phyloP scores from a whole-genome alignment of 1,140 invertebrate species.

The Brachionus asplanchnoidis region DNA sequence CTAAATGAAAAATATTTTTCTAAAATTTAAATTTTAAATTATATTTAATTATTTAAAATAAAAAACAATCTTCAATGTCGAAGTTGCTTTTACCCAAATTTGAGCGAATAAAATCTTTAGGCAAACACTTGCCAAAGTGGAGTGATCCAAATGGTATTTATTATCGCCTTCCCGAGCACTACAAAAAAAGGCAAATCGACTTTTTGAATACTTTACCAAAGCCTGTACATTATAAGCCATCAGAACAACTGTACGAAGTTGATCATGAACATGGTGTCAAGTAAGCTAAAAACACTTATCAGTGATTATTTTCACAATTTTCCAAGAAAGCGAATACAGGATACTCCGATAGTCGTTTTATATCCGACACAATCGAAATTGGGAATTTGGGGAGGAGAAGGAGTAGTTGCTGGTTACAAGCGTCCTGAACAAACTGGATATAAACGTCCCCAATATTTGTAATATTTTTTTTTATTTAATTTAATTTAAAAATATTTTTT shows the following conservation, averaged over 20 bases:
- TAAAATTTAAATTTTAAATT: not conserved
- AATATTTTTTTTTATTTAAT: not conserved
- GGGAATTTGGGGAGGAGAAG: conserved; percentile 93
- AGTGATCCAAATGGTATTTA: conserved; percentile 27
- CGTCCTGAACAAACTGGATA: conserved; percentile 36
- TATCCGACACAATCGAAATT: conserved; percentile 73
- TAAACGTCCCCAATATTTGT: conserved; percentile 41
- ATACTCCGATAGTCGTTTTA: conserved; percentile 64
- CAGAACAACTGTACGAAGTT: conserved; percentile 29
- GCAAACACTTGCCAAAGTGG: conserved; percentile 30
- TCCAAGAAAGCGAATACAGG: conserved; percentile 4
- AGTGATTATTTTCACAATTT: not conserved
- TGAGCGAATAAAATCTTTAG: not conserved
- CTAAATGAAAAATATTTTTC: not conserved
- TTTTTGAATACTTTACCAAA: conserved; percentile 32
- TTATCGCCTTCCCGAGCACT: conserved; percentile 40
- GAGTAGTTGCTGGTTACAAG: conserved; percentile 79
- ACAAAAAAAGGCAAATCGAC: conserved; percentile 25
- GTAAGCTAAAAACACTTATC: not conserved
- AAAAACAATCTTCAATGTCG: not conserved
- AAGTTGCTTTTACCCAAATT: conserved; percentile 35
- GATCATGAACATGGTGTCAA: conserved; percentile 35
- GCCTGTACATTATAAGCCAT: conserved; percentile 37
- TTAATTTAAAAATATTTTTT: not conserved
- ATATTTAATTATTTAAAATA: not conserved